Evolutionary conservation across 2,888 invertebrate species (phyloP), one percentile per base, ranked within the genome.

Genomic region (Ophonus ardosiacus): DNA sequence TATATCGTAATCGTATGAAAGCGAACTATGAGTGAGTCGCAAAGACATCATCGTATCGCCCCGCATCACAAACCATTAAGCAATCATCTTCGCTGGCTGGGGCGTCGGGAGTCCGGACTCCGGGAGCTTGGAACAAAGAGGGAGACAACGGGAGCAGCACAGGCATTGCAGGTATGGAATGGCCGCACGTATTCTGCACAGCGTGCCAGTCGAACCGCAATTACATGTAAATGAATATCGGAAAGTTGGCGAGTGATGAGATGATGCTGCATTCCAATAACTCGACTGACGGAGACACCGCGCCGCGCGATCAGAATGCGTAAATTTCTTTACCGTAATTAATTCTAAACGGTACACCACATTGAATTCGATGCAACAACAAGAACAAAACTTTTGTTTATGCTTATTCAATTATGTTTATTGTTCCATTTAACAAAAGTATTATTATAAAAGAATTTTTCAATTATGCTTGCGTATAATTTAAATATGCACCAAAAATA

Each of bases 221-320:
- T 88, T 88, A 88, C 88, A 88, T 88, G 88, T 88, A 88, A 88
- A 88, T 88, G 88, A 88, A 88, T 88, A 88, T 87, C 88, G 86
- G 86, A 86, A 86, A 83, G 83, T 83, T 83, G 83, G 80, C 80
- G 59, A 38, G 17, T 83, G 83, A 83, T 83, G 83, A 83, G 83
- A 82, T 63, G 76, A 76, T 38, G 61, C 83, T 83, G 83, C 83
- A 83, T 83, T 83, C 83, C 83, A 83, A 83, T 83, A 83, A 76
- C 68, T 56, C 17, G 56, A 24, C 51, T 51, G 68, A 31, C 38
- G 38, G 38, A 10, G 71, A 71, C 21, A 78, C 68, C 7, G n/a
- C 24, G 51, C 71, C 24, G 51, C 71, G 68, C 63, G 21, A 43
- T 43, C 51, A 68, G 81, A 81, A 81, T 81, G 56, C 81, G 68